A percentile compares a stretch with the other conserved stretches of the same genome.
Evolutionary conservation across 2,113 vertebrate species (phyloP).

Genomic region (Bubo blakistoni): DNA sequence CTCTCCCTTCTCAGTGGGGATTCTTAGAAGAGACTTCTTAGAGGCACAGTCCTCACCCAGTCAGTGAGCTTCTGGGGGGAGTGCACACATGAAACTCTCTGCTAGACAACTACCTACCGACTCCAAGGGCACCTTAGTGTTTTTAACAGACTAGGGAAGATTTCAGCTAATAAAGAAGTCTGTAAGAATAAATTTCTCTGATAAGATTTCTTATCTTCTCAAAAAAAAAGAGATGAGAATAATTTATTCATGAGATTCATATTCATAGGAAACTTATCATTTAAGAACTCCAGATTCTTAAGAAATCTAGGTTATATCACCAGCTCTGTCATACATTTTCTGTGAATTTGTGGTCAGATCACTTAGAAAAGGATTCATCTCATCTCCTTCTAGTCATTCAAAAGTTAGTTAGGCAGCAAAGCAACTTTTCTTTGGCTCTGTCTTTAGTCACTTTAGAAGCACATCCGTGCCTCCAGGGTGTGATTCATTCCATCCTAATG

Average conservation of each 20-base stretch:
- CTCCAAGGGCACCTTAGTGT: not conserved
- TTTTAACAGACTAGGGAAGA: not conserved
- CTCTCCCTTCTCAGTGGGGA: not conserved
- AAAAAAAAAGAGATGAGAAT: not conserved
- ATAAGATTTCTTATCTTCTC: not conserved
- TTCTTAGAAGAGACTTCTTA: not conserved
- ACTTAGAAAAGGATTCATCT: not conserved
- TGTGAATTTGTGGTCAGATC: not conserved
- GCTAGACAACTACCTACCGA: not conserved
- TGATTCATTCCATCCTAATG: not conserved
- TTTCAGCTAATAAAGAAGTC: not conserved
- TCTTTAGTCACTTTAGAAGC: constrained; percentile 10
- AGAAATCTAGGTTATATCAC: not conserved
- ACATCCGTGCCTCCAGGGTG: not conserved
- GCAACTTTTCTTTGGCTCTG: not conserved
- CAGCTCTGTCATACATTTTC: not conserved
- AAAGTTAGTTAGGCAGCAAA: not conserved
- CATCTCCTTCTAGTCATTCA: not conserved
- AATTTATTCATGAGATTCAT: not conserved
- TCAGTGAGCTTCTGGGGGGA: not conserved
- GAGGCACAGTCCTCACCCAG: not conserved
- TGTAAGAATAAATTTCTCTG: not conserved
- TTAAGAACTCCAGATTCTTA: not conserved
- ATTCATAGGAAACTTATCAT: not conserved
- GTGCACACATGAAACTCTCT: not conserved